A percentile compares a stretch with the other conserved stretches of the same genome.
phyloP scores from a whole-genome alignment of 2,113 vertebrate genomes.

The Leucopsar rothschildi region DNA sequence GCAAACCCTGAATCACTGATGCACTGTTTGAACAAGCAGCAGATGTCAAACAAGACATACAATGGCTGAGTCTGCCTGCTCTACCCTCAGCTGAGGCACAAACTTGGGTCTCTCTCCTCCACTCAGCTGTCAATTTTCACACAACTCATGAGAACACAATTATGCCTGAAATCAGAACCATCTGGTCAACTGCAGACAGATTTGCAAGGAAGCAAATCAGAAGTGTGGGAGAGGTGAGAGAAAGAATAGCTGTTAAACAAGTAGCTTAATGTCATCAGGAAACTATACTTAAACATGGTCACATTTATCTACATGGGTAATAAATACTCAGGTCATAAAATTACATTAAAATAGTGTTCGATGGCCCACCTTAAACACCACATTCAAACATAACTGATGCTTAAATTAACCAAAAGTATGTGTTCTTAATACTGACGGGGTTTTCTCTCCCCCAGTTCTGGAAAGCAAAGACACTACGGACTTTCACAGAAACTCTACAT shows the following conservation, averaged over 20 bases:
- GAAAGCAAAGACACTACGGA: neutral
- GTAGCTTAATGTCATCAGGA: neutral
- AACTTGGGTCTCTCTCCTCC: neutral
- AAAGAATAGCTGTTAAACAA: constrained; percentile 8
- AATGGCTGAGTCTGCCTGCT: neutral
- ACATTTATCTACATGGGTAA: neutral
- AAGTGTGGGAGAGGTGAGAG: neutral
- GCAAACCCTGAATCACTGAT: neutral
- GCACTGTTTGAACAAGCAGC: neutral
- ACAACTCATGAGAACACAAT: neutral
- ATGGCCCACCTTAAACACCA: neutral
- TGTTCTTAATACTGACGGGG: neutral
- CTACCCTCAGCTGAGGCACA: neutral
- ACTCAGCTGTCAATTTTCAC: neutral
- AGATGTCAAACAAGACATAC: neutral
- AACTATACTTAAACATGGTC: neutral
- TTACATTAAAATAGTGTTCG: neutral
- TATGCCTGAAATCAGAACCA: constrained; percentile 1
- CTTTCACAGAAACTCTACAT: neutral
- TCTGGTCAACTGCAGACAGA: neutral
- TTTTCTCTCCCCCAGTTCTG: neutral
- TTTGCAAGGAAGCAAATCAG: neutral
- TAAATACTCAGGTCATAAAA: neutral
- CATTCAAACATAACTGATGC: neutral
- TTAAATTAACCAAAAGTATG: neutral